Conservation (phyloP, 2,888 invertebrate genomes). For the Melanostoma scalare region DNA sequence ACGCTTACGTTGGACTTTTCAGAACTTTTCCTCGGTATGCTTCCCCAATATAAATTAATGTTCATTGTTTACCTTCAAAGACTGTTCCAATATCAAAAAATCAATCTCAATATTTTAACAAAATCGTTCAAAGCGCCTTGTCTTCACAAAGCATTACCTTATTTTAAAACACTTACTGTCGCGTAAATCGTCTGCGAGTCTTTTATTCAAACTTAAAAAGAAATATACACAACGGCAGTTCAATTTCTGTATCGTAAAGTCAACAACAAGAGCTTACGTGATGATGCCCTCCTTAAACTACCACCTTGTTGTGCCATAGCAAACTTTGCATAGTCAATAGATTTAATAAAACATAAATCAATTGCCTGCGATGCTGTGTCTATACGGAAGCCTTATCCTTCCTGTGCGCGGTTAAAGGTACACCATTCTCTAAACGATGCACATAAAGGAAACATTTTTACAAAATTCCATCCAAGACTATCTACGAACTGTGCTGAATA, state of each 20-base stretch:
- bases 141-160: conserved; percentile 11
- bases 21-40: too few relatives aligned
- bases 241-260: conserved; percentile 55
- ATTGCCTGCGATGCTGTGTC: conserved; percentile 53
- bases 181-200: conserved; percentile 37
- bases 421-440: conserved; percentile 69
- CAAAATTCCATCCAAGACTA: conserved; percentile 52
- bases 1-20: too few relatives aligned
- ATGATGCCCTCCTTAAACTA: conserved; percentile 63
- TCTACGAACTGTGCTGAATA: conserved; percentile 47
- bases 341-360: conserved; percentile 73
- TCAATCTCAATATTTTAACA: too few relatives aligned
- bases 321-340: conserved; percentile 73
- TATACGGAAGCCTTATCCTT: conserved; percentile 69
- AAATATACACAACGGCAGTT: conserved; percentile 49
- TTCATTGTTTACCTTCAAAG: too few relatives aligned
- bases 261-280: conserved; percentile 62
- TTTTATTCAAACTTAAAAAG: conserved; percentile 49
- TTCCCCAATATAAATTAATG: too few relatives aligned
- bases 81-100: too few relatives aligned
- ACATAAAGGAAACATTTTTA: conserved; percentile 69
- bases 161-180: conserved; percentile 6
- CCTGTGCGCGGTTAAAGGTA: conserved; percentile 71
- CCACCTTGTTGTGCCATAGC: conserved; percentile 66
- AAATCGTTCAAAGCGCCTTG: too few relatives aligned